Evolutionary conservation across 2,113 vertebrate species (phyloP), one percentile per base, ranked within the genome.

Genomic region (Thalassoma bifasciatum): DNA sequence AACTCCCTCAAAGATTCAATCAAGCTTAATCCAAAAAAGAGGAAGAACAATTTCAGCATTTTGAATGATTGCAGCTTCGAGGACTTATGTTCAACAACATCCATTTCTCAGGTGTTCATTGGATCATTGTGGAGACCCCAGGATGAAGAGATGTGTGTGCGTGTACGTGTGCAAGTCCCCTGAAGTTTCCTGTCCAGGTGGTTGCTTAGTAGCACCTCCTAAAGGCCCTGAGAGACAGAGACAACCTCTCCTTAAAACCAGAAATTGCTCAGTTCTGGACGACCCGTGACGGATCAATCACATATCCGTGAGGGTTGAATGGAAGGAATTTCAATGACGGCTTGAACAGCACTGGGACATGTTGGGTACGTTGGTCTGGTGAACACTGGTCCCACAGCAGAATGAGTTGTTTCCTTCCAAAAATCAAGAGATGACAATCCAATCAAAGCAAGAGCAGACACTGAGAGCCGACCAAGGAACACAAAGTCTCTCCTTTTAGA

Each of bases 151-250:
- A 40, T 67, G 56, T 23, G 13, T 54, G 47, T 22, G 67, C 57
- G 46, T 49, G 65, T 51, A 19, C 44, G 22, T 57, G 22, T 30
- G 61, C 0, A 36, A 81, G 77, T 87, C 77, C 81, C 84, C 83
- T 89, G 83, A 82, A 84, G 76, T 78, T 84, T 89, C 63, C 72
- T 54, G 70, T 82, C 84, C 74, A 84, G 81, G 77, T 17, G 10
- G 82, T 77, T 77, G 85, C 77, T 77, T 88, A 82, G 72, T 72
- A 85, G 82, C 88, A 81, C 79, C 89, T 84, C 83, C 90, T 77
- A 83, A 72, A 86, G 91, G 83, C 89, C 89, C 91, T 92, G 88
- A 92, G 90, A 90, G 76, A 85, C 72, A 79, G 76, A 83, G 75
- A 82, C 72, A 37, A 72, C 51, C 61, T 72, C 68, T 51, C 47